A percentile compares a stretch with the other conserved stretches of the same genome.
These are phyloP conservation scores for Drosophila pseudoobscura DNA, from an alignment of 1,140 invertebrate genomes.

Conservation along the genomic window DNA sequence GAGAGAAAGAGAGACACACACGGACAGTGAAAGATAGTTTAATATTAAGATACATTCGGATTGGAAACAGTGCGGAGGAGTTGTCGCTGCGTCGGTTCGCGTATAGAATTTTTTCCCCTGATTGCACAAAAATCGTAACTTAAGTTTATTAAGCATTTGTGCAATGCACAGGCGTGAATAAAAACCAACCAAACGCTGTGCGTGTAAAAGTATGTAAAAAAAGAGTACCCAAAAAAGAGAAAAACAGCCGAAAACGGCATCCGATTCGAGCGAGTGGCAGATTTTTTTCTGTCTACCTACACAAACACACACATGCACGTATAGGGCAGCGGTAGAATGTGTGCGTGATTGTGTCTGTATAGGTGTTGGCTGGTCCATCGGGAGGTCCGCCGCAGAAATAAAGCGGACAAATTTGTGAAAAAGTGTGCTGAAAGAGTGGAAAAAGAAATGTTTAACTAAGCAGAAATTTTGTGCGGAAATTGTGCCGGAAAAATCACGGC, in stretches of 20 bases:
- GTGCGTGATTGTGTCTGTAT: constrained; percentile 43
- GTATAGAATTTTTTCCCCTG: not conserved
- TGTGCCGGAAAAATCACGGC: constrained; percentile 43
- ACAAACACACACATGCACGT: constrained; percentile 67
- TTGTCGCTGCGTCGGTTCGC: too few relatives aligned
- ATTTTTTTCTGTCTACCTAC: constrained; percentile 79
- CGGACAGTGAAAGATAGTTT: too few relatives aligned
- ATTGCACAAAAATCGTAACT: too few relatives aligned
- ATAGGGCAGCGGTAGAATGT: constrained; percentile 28
- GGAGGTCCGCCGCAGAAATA: constrained; percentile 37
- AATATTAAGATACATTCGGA: too few relatives aligned
- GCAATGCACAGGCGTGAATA: constrained; percentile 52
- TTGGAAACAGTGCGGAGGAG: too few relatives aligned
- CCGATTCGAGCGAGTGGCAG: constrained; percentile 56
- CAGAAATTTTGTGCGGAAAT: constrained; percentile 31
- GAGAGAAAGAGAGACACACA: too few relatives aligned
- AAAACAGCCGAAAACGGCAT: constrained; percentile 11
- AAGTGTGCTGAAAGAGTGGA: constrained; percentile 24
- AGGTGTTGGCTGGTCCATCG: constrained; percentile 29
- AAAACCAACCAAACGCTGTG: constrained; percentile 48
- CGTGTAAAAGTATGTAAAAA: constrained; percentile 58
- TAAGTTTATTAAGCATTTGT: constrained; percentile 38
- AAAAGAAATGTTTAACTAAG: constrained; percentile 24
- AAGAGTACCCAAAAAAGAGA: constrained; percentile 35
- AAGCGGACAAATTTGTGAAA: constrained; percentile 22